These are phyloP conservation scores for Tetraodon nigroviridis DNA, from an alignment of 2,113 vertebrate species.

Conservation along the genomic window DNA sequence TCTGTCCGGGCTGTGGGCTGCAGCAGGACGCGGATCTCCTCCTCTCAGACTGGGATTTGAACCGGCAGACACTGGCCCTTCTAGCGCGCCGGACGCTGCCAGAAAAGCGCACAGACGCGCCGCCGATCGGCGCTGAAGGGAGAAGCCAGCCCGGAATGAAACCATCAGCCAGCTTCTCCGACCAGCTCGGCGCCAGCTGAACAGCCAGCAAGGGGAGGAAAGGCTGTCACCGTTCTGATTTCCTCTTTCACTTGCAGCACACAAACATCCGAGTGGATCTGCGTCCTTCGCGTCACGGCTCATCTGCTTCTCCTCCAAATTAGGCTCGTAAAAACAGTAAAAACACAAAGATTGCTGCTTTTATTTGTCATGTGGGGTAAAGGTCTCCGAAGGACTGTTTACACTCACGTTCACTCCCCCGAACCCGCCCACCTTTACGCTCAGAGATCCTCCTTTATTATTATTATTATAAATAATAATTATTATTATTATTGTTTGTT, in stretches of 20 bases:
- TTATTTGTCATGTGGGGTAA: conserved; percentile 49
- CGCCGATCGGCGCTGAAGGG: background rate
- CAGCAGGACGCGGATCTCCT: conserved; percentile 50
- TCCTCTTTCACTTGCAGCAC: background rate
- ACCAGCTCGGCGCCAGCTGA: background rate
- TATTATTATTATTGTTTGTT: no score
- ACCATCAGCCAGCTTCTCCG: conserved; percentile 6
- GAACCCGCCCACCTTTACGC: conserved; percentile 9
- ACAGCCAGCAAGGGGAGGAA: background rate
- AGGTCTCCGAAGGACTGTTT: conserved; percentile 48
- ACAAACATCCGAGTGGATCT: background rate
- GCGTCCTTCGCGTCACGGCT: conserved; percentile 2
- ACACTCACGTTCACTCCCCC: no score
- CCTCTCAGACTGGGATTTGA: conserved; percentile 41
- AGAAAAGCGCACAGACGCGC: no score
- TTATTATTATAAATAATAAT: no score
- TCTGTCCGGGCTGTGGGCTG: background rate
- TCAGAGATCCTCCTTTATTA: conserved; percentile 52
- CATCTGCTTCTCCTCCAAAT: background rate
- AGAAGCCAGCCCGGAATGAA: background rate
- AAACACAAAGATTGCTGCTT: background rate
- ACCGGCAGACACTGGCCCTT: conserved; percentile 31
- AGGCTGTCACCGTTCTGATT: background rate
- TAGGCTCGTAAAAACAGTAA: background rate
- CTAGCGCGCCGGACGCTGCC: background rate